Evolutionary conservation across 2,797 vertebrate species (phyloP).

Genomic region (Notoglanidium macrostoma): DNA sequence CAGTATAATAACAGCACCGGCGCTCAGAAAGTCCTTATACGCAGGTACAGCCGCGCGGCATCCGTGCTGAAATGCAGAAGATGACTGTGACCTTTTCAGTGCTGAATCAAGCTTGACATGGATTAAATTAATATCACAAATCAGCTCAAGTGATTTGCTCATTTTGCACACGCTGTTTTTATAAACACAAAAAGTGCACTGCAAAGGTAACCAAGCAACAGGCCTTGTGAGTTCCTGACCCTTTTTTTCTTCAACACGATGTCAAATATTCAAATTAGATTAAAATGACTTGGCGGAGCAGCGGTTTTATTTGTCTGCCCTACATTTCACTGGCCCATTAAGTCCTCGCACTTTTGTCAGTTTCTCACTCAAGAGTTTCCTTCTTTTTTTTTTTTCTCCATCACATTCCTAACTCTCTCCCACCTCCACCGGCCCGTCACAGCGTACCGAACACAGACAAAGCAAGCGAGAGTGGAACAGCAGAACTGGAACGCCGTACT

Average conservation of each 20-base stretch:
- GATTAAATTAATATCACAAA: conserved; percentile 61
- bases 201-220: conserved; percentile 57
- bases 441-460: conserved; percentile 51
- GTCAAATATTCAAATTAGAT: conserved; percentile 57
- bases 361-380: conserved; percentile 23
- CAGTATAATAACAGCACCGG: conserved; percentile 40
- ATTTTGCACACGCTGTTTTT: conserved; percentile 50
- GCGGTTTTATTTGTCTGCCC: conserved; percentile 45
- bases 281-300: conserved; percentile 49
- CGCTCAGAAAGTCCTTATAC: conserved; percentile 48
- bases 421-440: conserved; percentile 33
- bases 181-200: conserved; percentile 29
- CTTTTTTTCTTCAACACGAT: conserved; percentile 38
- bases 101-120: conserved; percentile 56
- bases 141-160: conserved; percentile 60
- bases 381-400: conserved; percentile 26
- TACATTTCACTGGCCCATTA: conserved; percentile 55
- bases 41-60: conserved; percentile 40
- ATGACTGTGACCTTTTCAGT: conserved; percentile 56
- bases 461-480: not conserved
- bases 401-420: not conserved
- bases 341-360: conserved; percentile 52
- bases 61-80: conserved; percentile 42
- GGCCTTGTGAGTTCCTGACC: conserved; percentile 43
- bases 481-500: conserved; percentile 10